Conservation (phyloP, 2,888 invertebrate genomes). For the Mesorhabditis sp. region DNA sequence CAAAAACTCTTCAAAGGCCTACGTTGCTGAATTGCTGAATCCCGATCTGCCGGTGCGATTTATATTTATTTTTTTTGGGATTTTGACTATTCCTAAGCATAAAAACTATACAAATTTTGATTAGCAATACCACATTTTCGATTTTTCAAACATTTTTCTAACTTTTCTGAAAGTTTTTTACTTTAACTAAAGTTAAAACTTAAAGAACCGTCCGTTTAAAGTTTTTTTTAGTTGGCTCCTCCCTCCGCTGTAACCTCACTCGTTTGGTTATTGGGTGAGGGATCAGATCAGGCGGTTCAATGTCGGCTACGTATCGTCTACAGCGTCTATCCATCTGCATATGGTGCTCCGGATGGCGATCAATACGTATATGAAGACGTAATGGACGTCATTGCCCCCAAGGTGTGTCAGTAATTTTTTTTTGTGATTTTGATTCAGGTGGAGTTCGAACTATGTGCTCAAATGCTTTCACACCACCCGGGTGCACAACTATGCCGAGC, state of each 20-base stretch:
- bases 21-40: neutral
- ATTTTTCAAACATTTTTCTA: too few relatives aligned
- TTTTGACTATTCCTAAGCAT: too few relatives aligned
- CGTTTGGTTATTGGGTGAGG: neutral
- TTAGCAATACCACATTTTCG: too few relatives aligned
- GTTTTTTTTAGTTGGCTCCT: neutral
- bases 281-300: neutral
- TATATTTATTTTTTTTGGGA: too few relatives aligned
- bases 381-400: slow-evolving; percentile 34
- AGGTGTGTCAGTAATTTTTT: slow-evolving; percentile 11
- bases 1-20: neutral
- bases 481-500: slow-evolving; percentile 52
- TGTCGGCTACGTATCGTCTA: neutral
- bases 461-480: slow-evolving; percentile 52
- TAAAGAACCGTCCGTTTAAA: too few relatives aligned
- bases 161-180: too few relatives aligned
- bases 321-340: neutral
- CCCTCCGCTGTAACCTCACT: neutral
- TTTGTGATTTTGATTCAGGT: slow-evolving; percentile 21
- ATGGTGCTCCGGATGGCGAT: slow-evolving; percentile 5
- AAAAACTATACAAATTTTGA: too few relatives aligned
- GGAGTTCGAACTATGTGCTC: slow-evolving; percentile 53
- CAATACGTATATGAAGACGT: slow-evolving; percentile 35
- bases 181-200: too few relatives aligned
- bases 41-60: neutral